Conservation (phyloP, 2,888 invertebrate species). For the Apamea anceps region DNA sequence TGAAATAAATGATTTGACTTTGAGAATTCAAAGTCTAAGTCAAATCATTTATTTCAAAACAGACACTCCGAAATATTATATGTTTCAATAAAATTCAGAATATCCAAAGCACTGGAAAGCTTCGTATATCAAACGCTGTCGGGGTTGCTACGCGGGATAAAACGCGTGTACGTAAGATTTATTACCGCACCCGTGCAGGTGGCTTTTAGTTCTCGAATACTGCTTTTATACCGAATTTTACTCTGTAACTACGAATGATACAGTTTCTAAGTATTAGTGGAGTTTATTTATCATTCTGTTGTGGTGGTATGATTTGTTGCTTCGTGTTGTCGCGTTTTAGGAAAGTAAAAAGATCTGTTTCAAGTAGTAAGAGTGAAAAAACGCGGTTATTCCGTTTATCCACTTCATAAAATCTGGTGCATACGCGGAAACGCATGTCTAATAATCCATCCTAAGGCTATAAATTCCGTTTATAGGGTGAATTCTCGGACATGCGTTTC, state of each 20-base stretch:
- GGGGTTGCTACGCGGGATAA: conserved; percentile 59
- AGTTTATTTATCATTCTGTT: conserved; percentile 35
- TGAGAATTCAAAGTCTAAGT: no score
- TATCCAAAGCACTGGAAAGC: conserved; percentile 55
- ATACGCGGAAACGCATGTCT: background rate
- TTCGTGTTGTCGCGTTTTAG: background rate
- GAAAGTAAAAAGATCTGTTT: background rate
- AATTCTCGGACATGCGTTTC: no score
- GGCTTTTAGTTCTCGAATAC: conserved; percentile 66
- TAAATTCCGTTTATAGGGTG: no score
- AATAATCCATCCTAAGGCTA: background rate
- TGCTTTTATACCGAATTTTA: conserved; percentile 49
- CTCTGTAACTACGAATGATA: conserved; percentile 42
- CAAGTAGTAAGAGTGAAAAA: background rate
- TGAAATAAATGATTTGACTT: no score
- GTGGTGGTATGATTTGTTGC: conserved; percentile 27
- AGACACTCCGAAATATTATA: conserved; percentile 20
- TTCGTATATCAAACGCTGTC: conserved; percentile 67
- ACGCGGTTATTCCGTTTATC: background rate
- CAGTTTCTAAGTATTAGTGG: conserved; percentile 36
- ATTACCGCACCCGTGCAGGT: conserved; percentile 65
- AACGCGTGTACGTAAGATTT: conserved; percentile 67
- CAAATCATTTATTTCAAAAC: background rate
- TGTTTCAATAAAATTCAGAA: conserved; percentile 50
- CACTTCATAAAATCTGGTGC: background rate